A percentile compares a stretch with the other conserved stretches of the same genome.
Conservation (phyloP, 2,113 vertebrate genomes). For the Alethe castanea region DNA sequence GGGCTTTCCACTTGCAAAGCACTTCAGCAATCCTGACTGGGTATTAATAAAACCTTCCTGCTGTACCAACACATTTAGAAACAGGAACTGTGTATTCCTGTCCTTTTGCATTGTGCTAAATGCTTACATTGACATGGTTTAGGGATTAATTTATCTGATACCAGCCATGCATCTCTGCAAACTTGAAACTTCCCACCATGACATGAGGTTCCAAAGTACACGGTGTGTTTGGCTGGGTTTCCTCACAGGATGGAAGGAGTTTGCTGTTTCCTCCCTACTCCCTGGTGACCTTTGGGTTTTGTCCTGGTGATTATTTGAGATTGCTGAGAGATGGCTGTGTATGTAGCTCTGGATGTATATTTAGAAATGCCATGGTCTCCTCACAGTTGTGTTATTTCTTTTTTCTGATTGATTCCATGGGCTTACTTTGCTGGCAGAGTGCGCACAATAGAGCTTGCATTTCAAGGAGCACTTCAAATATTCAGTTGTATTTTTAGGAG, state of each 20-base stretch:
- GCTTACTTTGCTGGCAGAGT: not conserved
- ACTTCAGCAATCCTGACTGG: not conserved
- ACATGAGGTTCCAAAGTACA: not conserved
- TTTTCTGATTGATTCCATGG: not conserved
- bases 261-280: not conserved
- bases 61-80: not conserved
- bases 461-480: not conserved
- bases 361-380: not conserved
- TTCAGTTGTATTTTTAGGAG: not conserved
- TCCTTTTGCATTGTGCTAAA: not conserved
- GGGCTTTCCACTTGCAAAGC: not conserved
- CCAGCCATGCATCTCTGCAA: not conserved
- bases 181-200: not conserved
- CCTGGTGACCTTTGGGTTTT: not conserved
- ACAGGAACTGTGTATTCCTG: not conserved
- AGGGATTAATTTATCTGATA: not conserved
- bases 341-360: not conserved
- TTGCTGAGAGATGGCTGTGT: not conserved
- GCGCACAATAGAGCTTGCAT: not conserved
- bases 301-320: not conserved
- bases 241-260: not conserved
- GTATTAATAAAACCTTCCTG: not conserved
- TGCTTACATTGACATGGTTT: not conserved
- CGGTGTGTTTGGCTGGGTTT: not conserved
- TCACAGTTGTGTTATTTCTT: not conserved